These are phyloP conservation scores for Poeciliopsis retropinna DNA, from an alignment of 2,113 vertebrate genomes.

Conservation along the genomic window DNA sequence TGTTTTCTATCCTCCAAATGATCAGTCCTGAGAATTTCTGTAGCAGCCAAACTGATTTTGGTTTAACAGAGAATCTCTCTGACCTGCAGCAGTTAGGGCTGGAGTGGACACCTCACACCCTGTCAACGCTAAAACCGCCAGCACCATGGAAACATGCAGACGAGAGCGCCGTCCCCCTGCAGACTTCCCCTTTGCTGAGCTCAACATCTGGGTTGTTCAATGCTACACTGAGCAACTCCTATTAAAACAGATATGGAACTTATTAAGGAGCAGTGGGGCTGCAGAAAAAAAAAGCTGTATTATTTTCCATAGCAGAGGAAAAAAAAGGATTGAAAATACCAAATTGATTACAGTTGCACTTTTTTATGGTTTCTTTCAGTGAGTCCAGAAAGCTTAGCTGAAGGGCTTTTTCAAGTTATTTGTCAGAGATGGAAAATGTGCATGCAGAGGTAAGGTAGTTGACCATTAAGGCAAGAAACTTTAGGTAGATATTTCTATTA, in stretches of 20 bases:
- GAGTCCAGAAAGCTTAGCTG: conserved; percentile 33
- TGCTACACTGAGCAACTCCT: conserved; percentile 13
- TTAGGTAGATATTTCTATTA: too few species aligned
- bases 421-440: conserved; percentile 45
- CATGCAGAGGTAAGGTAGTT: conserved; percentile 24
- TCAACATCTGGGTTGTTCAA: conserved; percentile 41
- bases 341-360: conserved; percentile 37
- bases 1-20: neutral
- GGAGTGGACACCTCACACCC: conserved; percentile 46
- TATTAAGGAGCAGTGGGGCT: conserved; percentile 45
- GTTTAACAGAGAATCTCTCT: conserved; percentile 27
- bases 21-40: conserved; percentile 21
- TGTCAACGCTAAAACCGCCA: conserved; percentile 58
- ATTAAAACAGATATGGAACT: conserved; percentile 58
- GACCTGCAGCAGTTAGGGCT: conserved; percentile 37
- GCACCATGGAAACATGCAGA: conserved; percentile 44
- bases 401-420: conserved; percentile 31
- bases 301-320: conserved; percentile 54
- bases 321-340: conserved; percentile 12
- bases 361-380: conserved; percentile 46
- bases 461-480: conserved; percentile 12
- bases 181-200: conserved; percentile 19
- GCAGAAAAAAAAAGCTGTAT: conserved; percentile 22
- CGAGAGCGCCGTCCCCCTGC: conserved; percentile 4
- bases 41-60: conserved; percentile 2